Conservation (phyloP, 2,888 invertebrate species). For the Andricus quercusramuli region DNA sequence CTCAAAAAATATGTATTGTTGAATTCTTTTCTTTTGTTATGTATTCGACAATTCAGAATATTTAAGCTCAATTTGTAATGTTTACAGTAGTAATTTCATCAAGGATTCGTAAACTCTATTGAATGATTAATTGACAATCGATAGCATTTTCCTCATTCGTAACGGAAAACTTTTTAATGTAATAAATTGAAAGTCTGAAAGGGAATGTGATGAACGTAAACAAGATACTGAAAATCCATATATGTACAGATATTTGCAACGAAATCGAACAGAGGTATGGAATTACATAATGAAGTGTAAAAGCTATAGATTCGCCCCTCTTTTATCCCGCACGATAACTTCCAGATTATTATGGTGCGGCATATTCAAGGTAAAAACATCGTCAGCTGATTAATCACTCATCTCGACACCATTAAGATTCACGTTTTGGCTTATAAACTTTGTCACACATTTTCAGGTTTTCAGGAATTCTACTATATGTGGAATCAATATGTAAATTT, state of each 20-base stretch:
- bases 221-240: not conserved
- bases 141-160: not conserved
- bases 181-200: not conserved
- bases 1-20: too few species aligned
- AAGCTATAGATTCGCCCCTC: not conserved
- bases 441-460: not conserved
- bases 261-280: not conserved
- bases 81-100: not conserved
- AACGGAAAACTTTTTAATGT: not conserved
- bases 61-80: not conserved
- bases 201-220: not conserved
- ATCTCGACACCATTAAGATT: not conserved
- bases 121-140: not conserved
- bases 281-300: not conserved
- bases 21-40: too few species aligned
- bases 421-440: not conserved
- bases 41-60: too few species aligned
- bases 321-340: not conserved
- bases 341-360: not conserved
- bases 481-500: constrained; percentile 4
- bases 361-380: not conserved
- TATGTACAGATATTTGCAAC: not conserved
- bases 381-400: not conserved
- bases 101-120: not conserved
- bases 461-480: not conserved